Evolutionary conservation across 2,113 vertebrate genomes (phyloP), one percentile per base, ranked within the genome.

Genomic region (Phainopepla nitens): DNA sequence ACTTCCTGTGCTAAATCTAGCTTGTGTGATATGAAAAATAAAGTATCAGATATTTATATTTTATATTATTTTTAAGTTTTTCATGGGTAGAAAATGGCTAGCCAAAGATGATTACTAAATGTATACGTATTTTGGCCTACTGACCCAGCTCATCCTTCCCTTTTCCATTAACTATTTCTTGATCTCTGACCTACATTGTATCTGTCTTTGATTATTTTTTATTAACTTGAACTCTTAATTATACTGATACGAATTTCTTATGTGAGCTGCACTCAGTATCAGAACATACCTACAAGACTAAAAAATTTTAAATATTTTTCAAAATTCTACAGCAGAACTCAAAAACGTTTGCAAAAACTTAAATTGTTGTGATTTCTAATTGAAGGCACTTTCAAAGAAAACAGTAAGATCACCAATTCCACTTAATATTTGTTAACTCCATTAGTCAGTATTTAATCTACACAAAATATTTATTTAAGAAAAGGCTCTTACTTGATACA

Each of bases 401-500:
- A 69, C 17, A 53, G 36, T 85, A 82, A 85, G 20, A 12, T 83
- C 58, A n/a, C 5, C 27, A 1, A 0, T 80, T 86, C 31, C 77
- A 31, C 28, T 54, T 69, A 72, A 15, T 33, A 72, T 57, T 62
- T 65, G 3, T 65, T 72, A 86, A 80, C 77, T 69, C 58, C 15
- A 36, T 20, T 78, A 33, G 39, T 72, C 25, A 60, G 7, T 64
- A 61, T 24, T 80, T 47, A 75, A 69, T 35, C 23, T 73, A 70
- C 24, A 81, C 2, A 72, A 78, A 82, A 84, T 19, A 50, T 50
- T 21, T 69, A 81, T 72, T 36, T 50, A 53, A 79, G 71, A 75
- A 83, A 80, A 60, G 13, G 51, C 41, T 91, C 94, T 98, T 98
- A 99, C 99, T 98, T 99, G 99, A 95, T 99, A 99, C 99, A 99